Evolutionary conservation across 2,113 vertebrate genomes (phyloP).

Genomic region (Pachypanchax playfairii): DNA sequence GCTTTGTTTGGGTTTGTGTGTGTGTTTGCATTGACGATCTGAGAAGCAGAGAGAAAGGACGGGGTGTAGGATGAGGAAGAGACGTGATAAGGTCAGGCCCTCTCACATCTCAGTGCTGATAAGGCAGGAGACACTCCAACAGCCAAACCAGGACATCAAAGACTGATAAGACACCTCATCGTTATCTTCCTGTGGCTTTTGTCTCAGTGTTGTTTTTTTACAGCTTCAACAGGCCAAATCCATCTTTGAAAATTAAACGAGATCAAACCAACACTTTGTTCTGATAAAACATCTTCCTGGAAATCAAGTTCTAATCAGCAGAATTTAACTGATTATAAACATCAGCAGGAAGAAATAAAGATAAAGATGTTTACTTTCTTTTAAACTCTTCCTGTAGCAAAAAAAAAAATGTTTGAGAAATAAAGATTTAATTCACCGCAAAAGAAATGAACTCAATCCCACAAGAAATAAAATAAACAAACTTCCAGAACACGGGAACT

Average conservation of each 20-base stretch:
- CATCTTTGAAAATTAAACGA: constrained; percentile 14
- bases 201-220: constrained; percentile 22
- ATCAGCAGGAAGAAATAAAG: too few relatives aligned
- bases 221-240: constrained; percentile 9
- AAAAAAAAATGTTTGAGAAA: too few relatives aligned
- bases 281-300: constrained; percentile 24
- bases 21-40: constrained; percentile 27
- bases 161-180: constrained; percentile 45
- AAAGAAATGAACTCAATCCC: too few relatives aligned
- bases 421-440: too few relatives aligned
- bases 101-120: constrained; percentile 63
- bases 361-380: too few relatives aligned
- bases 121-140: constrained; percentile 46
- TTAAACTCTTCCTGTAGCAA: too few relatives aligned
- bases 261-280: constrained; percentile 36
- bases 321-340: background rate
- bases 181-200: constrained; percentile 53
- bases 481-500: background rate
- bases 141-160: constrained; percentile 49
- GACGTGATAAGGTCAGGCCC: constrained; percentile 63
- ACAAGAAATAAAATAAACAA: background rate
- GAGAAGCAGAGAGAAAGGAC: constrained; percentile 33
- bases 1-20: constrained; percentile 37
- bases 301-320: constrained; percentile 33
- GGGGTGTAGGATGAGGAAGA: constrained; percentile 37